These are phyloP conservation scores for Apteryx mantelli DNA, from an alignment of 2,113 vertebrate species.

Conservation along the genomic window DNA sequence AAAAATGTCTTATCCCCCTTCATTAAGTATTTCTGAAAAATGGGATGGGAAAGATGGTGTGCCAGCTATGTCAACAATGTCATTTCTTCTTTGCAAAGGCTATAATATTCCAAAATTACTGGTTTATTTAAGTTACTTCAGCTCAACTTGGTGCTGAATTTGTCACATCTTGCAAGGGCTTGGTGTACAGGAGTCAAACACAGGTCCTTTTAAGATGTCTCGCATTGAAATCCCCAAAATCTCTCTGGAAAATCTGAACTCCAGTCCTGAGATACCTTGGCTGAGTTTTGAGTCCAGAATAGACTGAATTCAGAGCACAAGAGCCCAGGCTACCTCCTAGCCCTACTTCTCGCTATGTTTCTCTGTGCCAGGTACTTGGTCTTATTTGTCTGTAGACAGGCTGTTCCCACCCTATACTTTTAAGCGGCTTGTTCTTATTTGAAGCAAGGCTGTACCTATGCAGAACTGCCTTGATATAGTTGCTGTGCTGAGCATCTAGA, in stretches of 20 bases:
- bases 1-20: background rate
- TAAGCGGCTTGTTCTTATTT: background rate
- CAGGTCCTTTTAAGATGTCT: background rate
- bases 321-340: background rate
- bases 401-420: background rate
- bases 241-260: background rate
- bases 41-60: background rate
- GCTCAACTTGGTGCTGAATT: background rate
- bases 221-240: background rate
- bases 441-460: fast-evolving
- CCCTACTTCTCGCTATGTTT: too few species aligned
- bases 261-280: background rate
- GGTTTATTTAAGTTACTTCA: background rate
- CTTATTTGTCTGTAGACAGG: background rate
- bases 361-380: background rate
- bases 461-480: background rate
- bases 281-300: background rate
- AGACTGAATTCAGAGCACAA: background rate
- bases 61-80: too few species aligned
- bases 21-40: background rate
- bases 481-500: fast-evolving
- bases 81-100: background rate
- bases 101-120: background rate
- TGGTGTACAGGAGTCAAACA: background rate
- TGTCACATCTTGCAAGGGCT: too few species aligned